Evolutionary conservation across 2,113 vertebrate species (phyloP).

Genomic region (Rhineura floridana): DNA sequence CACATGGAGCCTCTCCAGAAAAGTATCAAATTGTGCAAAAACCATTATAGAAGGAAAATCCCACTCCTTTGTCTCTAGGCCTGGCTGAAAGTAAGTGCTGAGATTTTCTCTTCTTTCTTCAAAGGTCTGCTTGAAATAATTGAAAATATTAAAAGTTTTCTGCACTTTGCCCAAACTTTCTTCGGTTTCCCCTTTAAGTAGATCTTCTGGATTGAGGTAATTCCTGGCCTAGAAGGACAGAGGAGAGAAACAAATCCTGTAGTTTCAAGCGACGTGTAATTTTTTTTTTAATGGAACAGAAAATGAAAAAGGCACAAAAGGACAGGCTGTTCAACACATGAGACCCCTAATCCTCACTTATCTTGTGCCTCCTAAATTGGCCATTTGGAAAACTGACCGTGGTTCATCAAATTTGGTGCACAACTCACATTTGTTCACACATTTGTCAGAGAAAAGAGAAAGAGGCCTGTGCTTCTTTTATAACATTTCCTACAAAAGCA

Average conservation of each 20-base stretch:
- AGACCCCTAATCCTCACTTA: neutral
- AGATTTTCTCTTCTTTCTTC: slow-evolving; percentile 79
- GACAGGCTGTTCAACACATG: neutral
- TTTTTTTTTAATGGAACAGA: neutral
- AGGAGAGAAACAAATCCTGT: neutral
- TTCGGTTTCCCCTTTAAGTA: slow-evolving; percentile 85
- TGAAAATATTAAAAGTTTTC: slow-evolving; percentile 74
- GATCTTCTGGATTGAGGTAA: slow-evolving; percentile 85
- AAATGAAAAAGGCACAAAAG: neutral
- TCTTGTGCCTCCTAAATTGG: neutral
- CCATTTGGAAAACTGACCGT: neutral
- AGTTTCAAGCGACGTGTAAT: neutral
- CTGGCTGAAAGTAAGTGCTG: slow-evolving; percentile 74
- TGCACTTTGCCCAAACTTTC: slow-evolving; percentile 85
- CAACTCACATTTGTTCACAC: neutral
- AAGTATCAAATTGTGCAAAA: slow-evolving; percentile 82
- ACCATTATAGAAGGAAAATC: slow-evolving; percentile 81
- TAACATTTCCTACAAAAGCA: neutral
- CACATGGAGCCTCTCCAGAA: slow-evolving; percentile 76
- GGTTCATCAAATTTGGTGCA: neutral
- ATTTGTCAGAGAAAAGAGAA: neutral
- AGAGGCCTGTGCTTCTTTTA: neutral
- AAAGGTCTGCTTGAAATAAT: slow-evolving; percentile 76
- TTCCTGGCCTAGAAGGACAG: slow-evolving; percentile 74
- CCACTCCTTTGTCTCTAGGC: slow-evolving; percentile 78